Base-by-base conservation (phyloP, 2,113 vertebrate species). In the Siniperca knerii region DNA sequence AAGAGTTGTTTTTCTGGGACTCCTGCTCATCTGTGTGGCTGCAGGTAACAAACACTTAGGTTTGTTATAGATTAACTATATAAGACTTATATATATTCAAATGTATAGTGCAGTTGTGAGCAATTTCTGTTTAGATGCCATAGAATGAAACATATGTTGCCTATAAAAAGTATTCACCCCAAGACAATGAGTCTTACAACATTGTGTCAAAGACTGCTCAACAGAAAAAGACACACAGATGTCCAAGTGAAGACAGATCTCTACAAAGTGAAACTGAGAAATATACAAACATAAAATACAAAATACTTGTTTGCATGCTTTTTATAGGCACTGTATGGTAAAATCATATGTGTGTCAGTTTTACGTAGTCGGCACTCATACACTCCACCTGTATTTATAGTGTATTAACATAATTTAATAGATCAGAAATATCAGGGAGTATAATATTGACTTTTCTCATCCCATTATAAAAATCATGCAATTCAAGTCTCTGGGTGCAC, bases 21-120 rank as follows among this genome's bases (percentile, higher is more conserved):
- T 95, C 18, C 84, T 94, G 90, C 75, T 94, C 67, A 4, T 93
- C 78, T 92, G 82, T 35, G 40, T 87, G 46, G 60, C 79, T n/a
- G 75, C 93, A 93, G 94, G 94, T 94, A 93, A 79, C 20, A 48
- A 20, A 20, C 18, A 25, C 12, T 23, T 23, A 11, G 12, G 25
- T 10, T 29, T 70, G 9, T 55, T 44, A 29, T n/a, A 8, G 35
- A 61, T 46, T 4, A 4, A 21, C 3, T 11, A 46, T 46, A 46
- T 12, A 46, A 46, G 44, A 12, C 44, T 44, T 10, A 44, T 2
- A 46, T 46, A 46, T 2, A 29, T 64, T 29, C 4, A 25, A 9
- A 29, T 69, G 40, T 8, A 4, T 12, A 7, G 4, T 52, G 23
- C 6, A 18, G 11, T 18, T 68, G 37, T 25, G 4, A 64, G 1